Base-by-base conservation (phyloP, 1,140 invertebrate species). In the Lasioglossum albipes region DNA sequence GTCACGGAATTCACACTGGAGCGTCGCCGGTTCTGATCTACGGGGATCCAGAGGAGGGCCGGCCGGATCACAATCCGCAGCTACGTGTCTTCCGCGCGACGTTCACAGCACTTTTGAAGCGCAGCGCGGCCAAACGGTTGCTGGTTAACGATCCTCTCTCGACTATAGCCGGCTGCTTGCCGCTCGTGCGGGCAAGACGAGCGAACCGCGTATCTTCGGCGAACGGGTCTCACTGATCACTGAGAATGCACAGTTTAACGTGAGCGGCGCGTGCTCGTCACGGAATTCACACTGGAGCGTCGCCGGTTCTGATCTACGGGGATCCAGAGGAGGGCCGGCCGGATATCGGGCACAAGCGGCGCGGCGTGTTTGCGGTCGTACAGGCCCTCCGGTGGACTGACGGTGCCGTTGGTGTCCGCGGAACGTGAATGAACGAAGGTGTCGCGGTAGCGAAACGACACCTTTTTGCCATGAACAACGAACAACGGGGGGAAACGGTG, bases 181-280 rank as follows among this genome's bases (percentile, higher is more conserved):
- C 52, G 13, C 45, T 49, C 45, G 45, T 49, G 45, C 0, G 52
- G 6, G 13, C 61, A 71, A 66, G 61, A 42, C 52, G 45, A 64
- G 31, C 75, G 45, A 49, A 49, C 13, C 22, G 42, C 61, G 73
- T 41, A 57, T n/a, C n/a, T 59, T 36, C 66, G 49, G 61, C 36
- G 49, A 57, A 74, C n/a, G 41, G 61, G 49, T 75, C 73, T 81
- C 83, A 84, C 86, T 79, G 85, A 75, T 85, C 84, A 85, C 83
- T 85, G 57, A 52, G 76, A 79, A 78, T 57, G 73, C 84, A 85
- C 84, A 85, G 83, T 82, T 84, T 81, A 73, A 79, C 71, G 59
- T 65, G 16, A 75, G 70, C 64, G 68, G 69, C 31, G n/a, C 68
- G 62, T 42, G 42, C 36, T 20, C 67, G 62, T 68, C 64, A 70